These are phyloP conservation scores for Sphaeramia orbicularis DNA, from an alignment of 2,797 vertebrate genomes.

Conservation along the genomic window DNA sequence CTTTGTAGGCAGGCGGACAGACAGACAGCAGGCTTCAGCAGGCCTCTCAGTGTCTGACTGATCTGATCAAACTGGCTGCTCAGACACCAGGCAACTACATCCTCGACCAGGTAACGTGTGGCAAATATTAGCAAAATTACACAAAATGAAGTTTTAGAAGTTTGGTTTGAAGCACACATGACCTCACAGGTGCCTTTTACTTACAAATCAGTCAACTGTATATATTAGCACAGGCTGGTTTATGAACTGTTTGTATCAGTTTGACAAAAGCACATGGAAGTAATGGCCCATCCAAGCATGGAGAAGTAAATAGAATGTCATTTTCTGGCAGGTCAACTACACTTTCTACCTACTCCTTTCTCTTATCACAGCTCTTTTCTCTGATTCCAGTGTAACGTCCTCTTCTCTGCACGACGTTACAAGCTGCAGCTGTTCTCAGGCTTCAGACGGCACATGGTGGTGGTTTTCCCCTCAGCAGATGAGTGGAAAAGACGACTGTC, in stretches of 20 bases:
- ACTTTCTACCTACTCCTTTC: background rate
- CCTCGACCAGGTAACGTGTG: constrained; percentile 89
- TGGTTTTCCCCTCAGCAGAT: constrained; percentile 87
- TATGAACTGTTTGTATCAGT: too few species aligned
- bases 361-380: background rate
- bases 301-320: too few species aligned
- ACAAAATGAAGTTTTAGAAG: too few species aligned
- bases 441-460: constrained; percentile 86
- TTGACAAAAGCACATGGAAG: background rate
- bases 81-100: constrained; percentile 90
- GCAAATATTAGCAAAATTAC: too few species aligned
- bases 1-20: constrained; percentile 74
- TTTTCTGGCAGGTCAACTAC: too few species aligned
- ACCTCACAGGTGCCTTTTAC: too few species aligned
- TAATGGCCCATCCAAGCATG: background rate
- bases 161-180: too few species aligned
- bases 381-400: constrained; percentile 87
- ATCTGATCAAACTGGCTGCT: constrained; percentile 89
- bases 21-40: constrained; percentile 85
- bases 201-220: too few species aligned
- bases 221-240: too few species aligned
- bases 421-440: constrained; percentile 90
- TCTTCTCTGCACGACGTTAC: constrained; percentile 90
- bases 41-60: constrained; percentile 91
- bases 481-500: constrained; percentile 89